Conservation (phyloP, 2,113 vertebrate genomes). For the Mus musculus region DNA sequence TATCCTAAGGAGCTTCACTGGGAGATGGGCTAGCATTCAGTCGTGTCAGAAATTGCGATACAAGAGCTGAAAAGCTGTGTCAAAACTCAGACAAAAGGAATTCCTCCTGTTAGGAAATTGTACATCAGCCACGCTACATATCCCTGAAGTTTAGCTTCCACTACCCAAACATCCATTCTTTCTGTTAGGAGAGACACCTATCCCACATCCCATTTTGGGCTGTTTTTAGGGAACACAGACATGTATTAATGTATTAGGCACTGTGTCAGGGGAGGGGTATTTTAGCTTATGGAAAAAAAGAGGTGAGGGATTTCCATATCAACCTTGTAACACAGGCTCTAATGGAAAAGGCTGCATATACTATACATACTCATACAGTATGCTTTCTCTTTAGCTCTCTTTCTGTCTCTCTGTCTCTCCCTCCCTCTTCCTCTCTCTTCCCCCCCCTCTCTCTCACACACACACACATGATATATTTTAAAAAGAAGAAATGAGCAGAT, state of each 20-base stretch:
- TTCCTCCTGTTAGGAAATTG: not conserved
- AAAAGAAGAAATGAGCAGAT: conserved; percentile 28
- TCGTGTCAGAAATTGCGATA: not conserved
- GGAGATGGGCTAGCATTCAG: not conserved
- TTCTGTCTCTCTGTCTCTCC: no score
- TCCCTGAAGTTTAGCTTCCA: not conserved
- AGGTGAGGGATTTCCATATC: not conserved
- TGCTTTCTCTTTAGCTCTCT: no score
- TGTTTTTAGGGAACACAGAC: not conserved
- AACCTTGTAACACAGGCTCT: not conserved
- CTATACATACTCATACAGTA: no score
- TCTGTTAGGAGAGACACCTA: not conserved
- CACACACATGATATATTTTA: no score
- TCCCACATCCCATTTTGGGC: not conserved
- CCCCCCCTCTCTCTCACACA: not conserved
- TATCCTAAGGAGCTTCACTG: not conserved
- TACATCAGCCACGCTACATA: not conserved
- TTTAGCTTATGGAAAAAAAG: not conserved
- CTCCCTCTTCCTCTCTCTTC: no score
- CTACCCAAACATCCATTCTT: not conserved
- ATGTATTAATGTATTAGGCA: not conserved
- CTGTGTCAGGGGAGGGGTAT: no score
- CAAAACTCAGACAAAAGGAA: accelerated
- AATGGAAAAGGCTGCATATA: not conserved
- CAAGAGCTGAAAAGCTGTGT: not conserved